Evolutionary conservation across 2,113 vertebrate species (phyloP), one percentile per base, ranked within the genome.

Genomic region (Colistium nudipinnis): DNA sequence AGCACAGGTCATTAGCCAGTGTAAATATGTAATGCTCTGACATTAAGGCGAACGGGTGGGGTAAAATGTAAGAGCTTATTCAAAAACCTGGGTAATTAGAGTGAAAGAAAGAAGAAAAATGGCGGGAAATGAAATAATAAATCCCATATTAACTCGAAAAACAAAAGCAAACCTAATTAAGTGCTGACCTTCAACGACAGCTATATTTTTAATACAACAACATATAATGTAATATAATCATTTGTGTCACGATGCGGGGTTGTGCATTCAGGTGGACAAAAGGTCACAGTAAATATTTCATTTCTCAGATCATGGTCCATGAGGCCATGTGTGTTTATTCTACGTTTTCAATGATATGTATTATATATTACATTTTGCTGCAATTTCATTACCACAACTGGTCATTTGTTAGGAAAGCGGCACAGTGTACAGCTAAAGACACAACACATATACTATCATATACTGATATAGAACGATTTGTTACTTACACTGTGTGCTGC

Each of bases 1-100:
- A 70, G 77, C 57, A 62, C 70, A 64, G 86, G 71, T 83, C 85
- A 85, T 87, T 86, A 87, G 78, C 72, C 74, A 35, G 73, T 49
- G 74, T 72, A 82, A 74, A 80, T 74, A 72, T 70, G 61, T 49
- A 75, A 82, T 57, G 25, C 31, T 31, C 64, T 84, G 86, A 84
- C 84, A 80, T 81, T 81, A 64, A 66, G 45, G 73, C 62, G 54
- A 39, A 77, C 36, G 27, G 48, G 69, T 28, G 41, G 48, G 53
- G 39, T 10, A 22, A 31, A 41, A 62, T 45, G 44, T 49, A 22
- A 61, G 75, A 70, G 70, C 53, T 68, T 81, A 77, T 25, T 48
- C 61, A 59, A 63, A 64, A 63, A 64, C 33, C 24, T 11, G 43
- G 20, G 16, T 59, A 76, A 86, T 81, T 65, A 74, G 27, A n/a